Percentiles rank a stretch among this genome's conserved stretches.
Evolutionary conservation across 1,140 invertebrate species (phyloP).

Genomic region (Bombyx mori): DNA sequence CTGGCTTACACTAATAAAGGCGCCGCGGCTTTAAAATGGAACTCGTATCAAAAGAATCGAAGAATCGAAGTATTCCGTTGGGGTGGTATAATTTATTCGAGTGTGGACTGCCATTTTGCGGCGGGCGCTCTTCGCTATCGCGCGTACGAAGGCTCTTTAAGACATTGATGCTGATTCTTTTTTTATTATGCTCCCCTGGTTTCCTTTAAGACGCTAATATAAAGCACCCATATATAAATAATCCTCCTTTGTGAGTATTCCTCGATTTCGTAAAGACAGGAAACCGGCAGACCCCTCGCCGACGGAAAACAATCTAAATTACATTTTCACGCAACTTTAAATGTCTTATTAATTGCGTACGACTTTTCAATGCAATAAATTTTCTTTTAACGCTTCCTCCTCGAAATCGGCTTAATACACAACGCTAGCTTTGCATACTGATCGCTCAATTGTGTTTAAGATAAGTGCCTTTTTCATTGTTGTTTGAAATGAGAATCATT

Average conservation of each 20-base stretch:
- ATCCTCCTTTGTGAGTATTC: conserved; percentile 56
- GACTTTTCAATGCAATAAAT: conserved; percentile 70
- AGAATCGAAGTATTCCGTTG: conserved; percentile 57
- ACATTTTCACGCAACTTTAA: conserved; percentile 71
- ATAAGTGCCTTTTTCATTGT: conserved; percentile 6
- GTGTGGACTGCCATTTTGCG: conserved; percentile 69
- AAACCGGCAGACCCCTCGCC: conserved; percentile 47
- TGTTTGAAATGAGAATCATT: background rate
- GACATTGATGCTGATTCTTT: conserved; percentile 70
- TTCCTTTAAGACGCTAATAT: conserved; percentile 67
- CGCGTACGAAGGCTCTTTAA: conserved; percentile 56
- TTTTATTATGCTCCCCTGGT: conserved; percentile 67
- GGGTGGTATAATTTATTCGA: conserved; percentile 69
- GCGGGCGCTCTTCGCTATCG: conserved; percentile 53
- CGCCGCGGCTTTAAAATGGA: conserved; percentile 54
- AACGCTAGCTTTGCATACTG: conserved; percentile 40
- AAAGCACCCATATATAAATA: conserved; percentile 69
- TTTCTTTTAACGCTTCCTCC: conserved; percentile 61
- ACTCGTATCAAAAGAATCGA: conserved; percentile 66
- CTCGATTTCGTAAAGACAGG: conserved; percentile 46
- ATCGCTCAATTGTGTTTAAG: conserved; percentile 40
- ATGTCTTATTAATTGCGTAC: conserved; percentile 70
- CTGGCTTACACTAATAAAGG: conserved; percentile 70
- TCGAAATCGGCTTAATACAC: conserved; percentile 60
- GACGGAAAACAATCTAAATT: conserved; percentile 69